Evolutionary conservation across 64 coral and sea anemone species (phyloP).

Genomic region (Acropora yongei): DNA sequence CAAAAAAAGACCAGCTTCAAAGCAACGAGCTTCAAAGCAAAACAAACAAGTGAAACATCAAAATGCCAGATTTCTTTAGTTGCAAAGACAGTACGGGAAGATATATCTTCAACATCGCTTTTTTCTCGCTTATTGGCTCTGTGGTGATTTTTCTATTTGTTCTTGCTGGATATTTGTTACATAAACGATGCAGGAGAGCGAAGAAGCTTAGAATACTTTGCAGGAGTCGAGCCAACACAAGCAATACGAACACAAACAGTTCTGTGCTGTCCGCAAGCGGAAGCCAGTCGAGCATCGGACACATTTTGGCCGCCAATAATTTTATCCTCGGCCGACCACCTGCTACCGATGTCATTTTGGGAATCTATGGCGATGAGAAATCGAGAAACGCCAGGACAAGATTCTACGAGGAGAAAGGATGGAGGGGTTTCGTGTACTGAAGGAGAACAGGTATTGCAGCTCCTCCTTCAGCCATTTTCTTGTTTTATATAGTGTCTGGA

Average conservation of each 20-base stretch:
- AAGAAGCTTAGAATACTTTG: slow-evolving; percentile 3
- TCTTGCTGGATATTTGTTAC: slow-evolving; percentile 18
- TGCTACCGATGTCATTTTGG: slow-evolving; percentile 38
- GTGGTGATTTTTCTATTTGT: neutral
- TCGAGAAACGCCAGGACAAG: slow-evolving; percentile 20
- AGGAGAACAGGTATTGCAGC: neutral
- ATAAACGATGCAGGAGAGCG: slow-evolving; percentile 19
- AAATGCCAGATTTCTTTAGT: slow-evolving; percentile 45
- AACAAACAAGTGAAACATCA: neutral
- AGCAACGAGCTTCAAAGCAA: neutral
- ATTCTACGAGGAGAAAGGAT: slow-evolving; percentile 43
- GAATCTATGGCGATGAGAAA: slow-evolving; percentile 32
- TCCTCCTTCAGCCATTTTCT: neutral
- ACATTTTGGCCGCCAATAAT: slow-evolving; percentile 6
- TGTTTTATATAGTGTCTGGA: neutral
- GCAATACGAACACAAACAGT: slow-evolving; percentile 14
- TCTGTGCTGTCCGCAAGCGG: neutral
- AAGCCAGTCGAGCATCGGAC: neutral
- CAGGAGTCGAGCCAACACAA: slow-evolving; percentile 9
- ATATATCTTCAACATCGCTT: slow-evolving; percentile 36
- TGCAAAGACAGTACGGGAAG: slow-evolving; percentile 23
- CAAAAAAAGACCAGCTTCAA: neutral
- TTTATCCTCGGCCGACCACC: slow-evolving; percentile 45
- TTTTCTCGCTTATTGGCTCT: slow-evolving; percentile 35
- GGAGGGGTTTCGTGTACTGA: slow-evolving; percentile 27